phyloP scores from a whole-genome alignment of 2,113 vertebrate genomes.

The Semnornis frantzii region DNA sequence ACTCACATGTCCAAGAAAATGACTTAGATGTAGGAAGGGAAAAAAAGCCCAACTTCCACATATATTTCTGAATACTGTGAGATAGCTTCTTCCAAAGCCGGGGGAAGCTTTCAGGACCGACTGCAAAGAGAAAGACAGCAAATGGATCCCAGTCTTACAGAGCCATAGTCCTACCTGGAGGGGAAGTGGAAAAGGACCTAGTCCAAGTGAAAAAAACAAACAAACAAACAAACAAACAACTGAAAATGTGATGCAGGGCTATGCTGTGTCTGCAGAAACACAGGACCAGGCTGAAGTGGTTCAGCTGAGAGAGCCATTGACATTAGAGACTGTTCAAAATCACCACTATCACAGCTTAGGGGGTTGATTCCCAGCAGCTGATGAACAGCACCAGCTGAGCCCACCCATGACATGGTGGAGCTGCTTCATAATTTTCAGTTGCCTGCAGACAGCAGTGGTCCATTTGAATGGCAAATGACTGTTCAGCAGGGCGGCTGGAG shows the following conservation, averaged over 20 bases:
- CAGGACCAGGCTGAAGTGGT: neutral
- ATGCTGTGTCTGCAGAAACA: neutral
- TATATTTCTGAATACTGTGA: neutral
- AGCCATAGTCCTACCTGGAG: neutral
- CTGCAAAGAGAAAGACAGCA: neutral
- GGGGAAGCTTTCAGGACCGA: neutral
- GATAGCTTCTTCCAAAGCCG: neutral
- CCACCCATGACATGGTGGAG: rapidly evolving
- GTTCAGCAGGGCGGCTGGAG: neutral
- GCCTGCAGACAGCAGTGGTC: neutral
- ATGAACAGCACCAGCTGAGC: neutral
- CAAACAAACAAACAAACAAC: too few species aligned
- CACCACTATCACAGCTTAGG: neutral
- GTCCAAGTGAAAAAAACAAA: neutral
- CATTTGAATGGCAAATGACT: neutral
- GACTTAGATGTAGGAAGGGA: neutral
- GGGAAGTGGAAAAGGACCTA: neutral
- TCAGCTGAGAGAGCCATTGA: neutral
- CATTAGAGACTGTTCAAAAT: neutral
- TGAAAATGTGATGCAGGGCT: neutral
- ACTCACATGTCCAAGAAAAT: neutral
- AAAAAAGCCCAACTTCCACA: neutral
- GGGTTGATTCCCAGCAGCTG: neutral
- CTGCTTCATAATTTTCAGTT: neutral
- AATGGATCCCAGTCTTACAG: neutral